These are phyloP conservation scores for Zapornia atra DNA, from an alignment of 2,113 vertebrate species.

Conservation along the genomic window DNA sequence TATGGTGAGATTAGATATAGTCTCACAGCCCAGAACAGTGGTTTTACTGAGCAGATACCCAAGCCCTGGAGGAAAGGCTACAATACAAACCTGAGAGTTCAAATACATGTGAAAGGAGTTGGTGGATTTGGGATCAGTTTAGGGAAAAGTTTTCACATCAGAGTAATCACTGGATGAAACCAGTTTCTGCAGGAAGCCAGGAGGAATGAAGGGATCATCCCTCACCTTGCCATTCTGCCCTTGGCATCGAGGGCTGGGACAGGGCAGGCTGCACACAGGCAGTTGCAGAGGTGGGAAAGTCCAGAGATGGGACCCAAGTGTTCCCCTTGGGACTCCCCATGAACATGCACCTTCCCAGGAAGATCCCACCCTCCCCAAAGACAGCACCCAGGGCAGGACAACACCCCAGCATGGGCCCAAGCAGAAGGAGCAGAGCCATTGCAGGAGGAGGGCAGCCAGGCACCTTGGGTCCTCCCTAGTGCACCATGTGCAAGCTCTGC, in stretches of 20 bases:
- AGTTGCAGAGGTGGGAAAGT: background rate
- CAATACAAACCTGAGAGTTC: constrained; percentile 11
- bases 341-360: background rate
- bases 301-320: background rate
- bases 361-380: background rate
- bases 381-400: background rate
- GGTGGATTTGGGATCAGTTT: constrained; percentile 1
- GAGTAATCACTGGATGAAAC: background rate
- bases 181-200: background rate
- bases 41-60: constrained; percentile 33
- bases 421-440: background rate
- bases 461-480: background rate
- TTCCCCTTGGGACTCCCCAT: background rate
- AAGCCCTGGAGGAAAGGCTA: constrained; percentile 34
- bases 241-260: background rate
- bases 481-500: rapidly evolving
- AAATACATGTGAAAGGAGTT: constrained; percentile 50
- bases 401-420: background rate
- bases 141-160: background rate
- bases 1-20: background rate
- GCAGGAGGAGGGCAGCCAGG: background rate
- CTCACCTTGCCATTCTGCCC: background rate
- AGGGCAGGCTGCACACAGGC: background rate
- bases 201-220: background rate
- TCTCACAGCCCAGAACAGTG: constrained; percentile 5